Percentiles rank a stretch among this genome's conserved stretches.
These are phyloP conservation scores for Nyctalus aviator DNA, from an alignment of 2,797 vertebrate species.

Conservation along the genomic window DNA sequence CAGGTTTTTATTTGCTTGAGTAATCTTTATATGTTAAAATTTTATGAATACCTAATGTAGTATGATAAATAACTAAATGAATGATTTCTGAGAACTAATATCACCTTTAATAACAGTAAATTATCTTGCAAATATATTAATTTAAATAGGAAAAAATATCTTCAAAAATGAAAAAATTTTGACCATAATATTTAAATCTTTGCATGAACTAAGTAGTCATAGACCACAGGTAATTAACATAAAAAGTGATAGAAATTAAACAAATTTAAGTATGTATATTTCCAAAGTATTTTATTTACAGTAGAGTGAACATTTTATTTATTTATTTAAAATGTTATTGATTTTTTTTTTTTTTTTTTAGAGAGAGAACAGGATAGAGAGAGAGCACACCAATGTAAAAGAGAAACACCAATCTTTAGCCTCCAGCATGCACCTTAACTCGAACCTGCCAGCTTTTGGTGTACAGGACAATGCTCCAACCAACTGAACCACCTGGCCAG, in stretches of 20 bases:
- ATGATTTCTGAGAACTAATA: neutral
- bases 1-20: neutral
- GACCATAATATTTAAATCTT: neutral
- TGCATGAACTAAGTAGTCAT: neutral
- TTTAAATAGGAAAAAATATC: neutral
- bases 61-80: neutral
- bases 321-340: neutral
- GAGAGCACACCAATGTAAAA: neutral
- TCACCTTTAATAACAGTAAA: neutral
- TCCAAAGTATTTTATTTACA: neutral
- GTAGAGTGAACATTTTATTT: neutral
- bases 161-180: slow-evolving; percentile 26
- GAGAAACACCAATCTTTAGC: neutral
- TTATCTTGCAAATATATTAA: neutral
- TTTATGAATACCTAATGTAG: neutral
- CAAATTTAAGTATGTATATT: neutral
- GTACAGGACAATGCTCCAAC: neutral
- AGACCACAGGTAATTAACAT: neutral
- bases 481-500: neutral
- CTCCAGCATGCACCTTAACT: neutral
- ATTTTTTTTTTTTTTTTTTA: no score
- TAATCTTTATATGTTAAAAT: neutral
- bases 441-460: neutral
- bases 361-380: neutral
- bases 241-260: neutral